phyloP scores from a whole-genome alignment of 2,888 invertebrate species.

The Diarsia brunnea region DNA sequence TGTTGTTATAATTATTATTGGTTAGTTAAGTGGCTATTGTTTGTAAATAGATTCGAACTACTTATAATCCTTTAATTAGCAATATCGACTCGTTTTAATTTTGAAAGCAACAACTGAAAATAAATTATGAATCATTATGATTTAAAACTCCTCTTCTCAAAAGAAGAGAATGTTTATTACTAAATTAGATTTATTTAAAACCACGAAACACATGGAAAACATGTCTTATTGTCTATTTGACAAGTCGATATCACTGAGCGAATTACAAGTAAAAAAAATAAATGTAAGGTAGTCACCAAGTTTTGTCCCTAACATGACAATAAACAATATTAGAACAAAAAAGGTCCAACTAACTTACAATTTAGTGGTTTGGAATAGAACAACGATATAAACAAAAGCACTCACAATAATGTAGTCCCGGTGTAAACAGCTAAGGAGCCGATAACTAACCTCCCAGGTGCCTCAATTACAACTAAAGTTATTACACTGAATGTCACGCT shows the following conservation, averaged over 20 bases:
- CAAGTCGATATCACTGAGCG: neutral
- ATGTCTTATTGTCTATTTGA: neutral
- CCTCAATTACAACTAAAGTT: slow-evolving; percentile 39
- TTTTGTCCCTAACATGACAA: neutral
- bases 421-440: neutral
- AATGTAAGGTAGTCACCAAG: neutral
- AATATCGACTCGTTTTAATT: neutral
- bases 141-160: neutral
- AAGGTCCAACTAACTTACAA: neutral
- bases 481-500: slow-evolving; percentile 54
- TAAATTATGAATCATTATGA: neutral
- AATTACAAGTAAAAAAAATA: neutral
- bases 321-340: neutral
- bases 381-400: neutral
- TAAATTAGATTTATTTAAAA: neutral
- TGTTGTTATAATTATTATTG: neutral
- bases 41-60: neutral
- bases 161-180: neutral
- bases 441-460: slow-evolving; percentile 37
- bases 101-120: neutral
- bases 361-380: neutral
- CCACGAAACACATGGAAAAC: neutral
- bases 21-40: slow-evolving; percentile 6
- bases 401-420: slow-evolving; percentile 12
- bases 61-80: neutral